Evolutionary conservation across 2,888 invertebrate genomes (phyloP).

Genomic region (Parapristionchus giblindavisi): DNA sequence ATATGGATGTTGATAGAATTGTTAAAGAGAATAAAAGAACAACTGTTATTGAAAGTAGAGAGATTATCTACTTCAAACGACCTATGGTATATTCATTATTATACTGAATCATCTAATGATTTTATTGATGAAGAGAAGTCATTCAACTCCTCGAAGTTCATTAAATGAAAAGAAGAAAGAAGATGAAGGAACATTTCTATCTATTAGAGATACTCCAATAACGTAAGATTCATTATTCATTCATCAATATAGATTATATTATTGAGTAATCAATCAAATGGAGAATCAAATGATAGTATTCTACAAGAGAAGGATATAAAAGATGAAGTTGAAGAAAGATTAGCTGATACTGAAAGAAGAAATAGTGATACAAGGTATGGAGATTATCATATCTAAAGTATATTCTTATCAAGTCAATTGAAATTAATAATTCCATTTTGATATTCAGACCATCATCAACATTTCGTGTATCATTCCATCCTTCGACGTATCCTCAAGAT

Average conservation of each 20-base stretch:
- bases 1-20: conserved; percentile 35
- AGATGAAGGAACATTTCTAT: conserved; percentile 3
- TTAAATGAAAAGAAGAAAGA: conserved; percentile 5
- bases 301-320: conserved; percentile 10
- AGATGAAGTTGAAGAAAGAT: conserved; percentile 22
- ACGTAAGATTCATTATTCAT: not conserved
- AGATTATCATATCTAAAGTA: not conserved
- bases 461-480: conserved; percentile 34
- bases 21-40: conserved; percentile 34
- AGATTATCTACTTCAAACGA: conserved; percentile 36
- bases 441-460: conserved; percentile 4
- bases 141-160: conserved; percentile 10
- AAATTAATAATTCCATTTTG: not conserved
- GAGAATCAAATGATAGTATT: not conserved
- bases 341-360: conserved; percentile 1
- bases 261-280: too few relatives aligned
- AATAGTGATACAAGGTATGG: conserved; percentile 7
- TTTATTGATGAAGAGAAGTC: conserved; percentile 21
- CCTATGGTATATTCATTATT: not conserved
- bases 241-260: not conserved
- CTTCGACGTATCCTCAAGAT: conserved; percentile 13
- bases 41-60: conserved; percentile 19
- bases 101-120: not conserved
- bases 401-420: not conserved
- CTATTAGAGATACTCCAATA: conserved; percentile 11